Conservation (phyloP, 2,113 vertebrate species). For the Pipra filicauda region DNA sequence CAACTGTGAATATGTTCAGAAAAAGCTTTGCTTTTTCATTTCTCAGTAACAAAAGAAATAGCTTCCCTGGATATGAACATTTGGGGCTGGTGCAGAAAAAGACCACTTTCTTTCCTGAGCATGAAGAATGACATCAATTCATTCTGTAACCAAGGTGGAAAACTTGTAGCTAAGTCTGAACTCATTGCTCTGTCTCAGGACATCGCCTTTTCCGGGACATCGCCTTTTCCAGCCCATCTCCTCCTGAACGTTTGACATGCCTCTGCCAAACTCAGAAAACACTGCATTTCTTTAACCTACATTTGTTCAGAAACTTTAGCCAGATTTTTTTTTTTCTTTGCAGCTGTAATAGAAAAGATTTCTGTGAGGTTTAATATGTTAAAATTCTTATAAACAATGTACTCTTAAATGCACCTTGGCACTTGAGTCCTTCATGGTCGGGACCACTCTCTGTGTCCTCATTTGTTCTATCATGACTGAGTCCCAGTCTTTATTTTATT, state of each 20-base stretch:
- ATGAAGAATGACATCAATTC: not conserved
- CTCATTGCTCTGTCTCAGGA: constrained; percentile 11
- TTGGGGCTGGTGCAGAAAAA: constrained; percentile 15
- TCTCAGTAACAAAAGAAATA: constrained; percentile 38
- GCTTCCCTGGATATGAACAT: not conserved
- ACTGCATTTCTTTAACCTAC: constrained; percentile 32
- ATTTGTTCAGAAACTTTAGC: constrained; percentile 46
- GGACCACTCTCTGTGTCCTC: not conserved
- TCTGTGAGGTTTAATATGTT: not conserved
- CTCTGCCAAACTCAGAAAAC: constrained; percentile 55
- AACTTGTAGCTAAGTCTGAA: constrained; percentile 42
- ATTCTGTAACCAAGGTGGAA: constrained; percentile 17
- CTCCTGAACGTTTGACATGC: constrained; percentile 42
- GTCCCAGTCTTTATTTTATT: not conserved
- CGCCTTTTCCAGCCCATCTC: constrained; percentile 21
- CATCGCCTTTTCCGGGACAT: constrained; percentile 13
- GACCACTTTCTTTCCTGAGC: not conserved
- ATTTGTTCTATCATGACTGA: not conserved
- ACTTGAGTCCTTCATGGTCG: not conserved
- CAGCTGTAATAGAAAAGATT: constrained; percentile 3
- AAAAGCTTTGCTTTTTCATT: constrained; percentile 55
- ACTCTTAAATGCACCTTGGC: not conserved
- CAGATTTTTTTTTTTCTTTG: not conserved
- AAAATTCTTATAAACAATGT: not conserved
- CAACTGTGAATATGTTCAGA: constrained; percentile 10